Percentiles rank a stretch among this genome's conserved stretches.
phyloP scores from a whole-genome alignment of 2,888 invertebrate species.

The Neuroscelio doddi region DNA sequence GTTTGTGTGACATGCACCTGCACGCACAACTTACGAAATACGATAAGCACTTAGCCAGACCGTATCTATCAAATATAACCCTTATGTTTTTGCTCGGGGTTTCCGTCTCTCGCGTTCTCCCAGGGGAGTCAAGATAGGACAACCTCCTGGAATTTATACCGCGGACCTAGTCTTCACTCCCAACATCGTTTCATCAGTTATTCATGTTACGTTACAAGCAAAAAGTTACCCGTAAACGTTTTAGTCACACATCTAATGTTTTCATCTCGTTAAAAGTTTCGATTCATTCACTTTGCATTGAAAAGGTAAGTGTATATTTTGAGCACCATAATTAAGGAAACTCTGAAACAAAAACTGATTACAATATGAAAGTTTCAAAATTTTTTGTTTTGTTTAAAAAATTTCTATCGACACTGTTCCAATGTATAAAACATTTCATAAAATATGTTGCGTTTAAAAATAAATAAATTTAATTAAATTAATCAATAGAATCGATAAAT shows the following conservation, averaged over 20 bases:
- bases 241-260: constrained; percentile 58
- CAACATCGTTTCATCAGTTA: constrained; percentile 65
- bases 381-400: too few species aligned
- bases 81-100: constrained; percentile 60
- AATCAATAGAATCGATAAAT: too few species aligned
- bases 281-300: constrained; percentile 23
- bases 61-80: constrained; percentile 71
- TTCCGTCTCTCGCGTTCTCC: constrained; percentile 51
- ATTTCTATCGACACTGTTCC: too few species aligned
- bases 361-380: too few species aligned
- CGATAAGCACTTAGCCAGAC: constrained; percentile 70
- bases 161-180: constrained; percentile 55
- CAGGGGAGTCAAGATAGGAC: constrained; percentile 64
- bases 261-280: constrained; percentile 37
- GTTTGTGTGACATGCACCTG: too few species aligned
- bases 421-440: too few species aligned
- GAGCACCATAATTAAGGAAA: too few species aligned
- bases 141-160: constrained; percentile 69
- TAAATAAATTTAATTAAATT: too few species aligned
- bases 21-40: constrained; percentile 61
- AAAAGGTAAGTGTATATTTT: too few species aligned
- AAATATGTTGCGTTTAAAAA: too few species aligned
- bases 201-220: constrained; percentile 68
- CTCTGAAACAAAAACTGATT: too few species aligned
- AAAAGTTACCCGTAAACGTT: constrained; percentile 70